Percentiles rank a stretch among this genome's conserved stretches.
phyloP scores from a whole-genome alignment of 2,797 vertebrate species.

The Fringilla coelebs region DNA sequence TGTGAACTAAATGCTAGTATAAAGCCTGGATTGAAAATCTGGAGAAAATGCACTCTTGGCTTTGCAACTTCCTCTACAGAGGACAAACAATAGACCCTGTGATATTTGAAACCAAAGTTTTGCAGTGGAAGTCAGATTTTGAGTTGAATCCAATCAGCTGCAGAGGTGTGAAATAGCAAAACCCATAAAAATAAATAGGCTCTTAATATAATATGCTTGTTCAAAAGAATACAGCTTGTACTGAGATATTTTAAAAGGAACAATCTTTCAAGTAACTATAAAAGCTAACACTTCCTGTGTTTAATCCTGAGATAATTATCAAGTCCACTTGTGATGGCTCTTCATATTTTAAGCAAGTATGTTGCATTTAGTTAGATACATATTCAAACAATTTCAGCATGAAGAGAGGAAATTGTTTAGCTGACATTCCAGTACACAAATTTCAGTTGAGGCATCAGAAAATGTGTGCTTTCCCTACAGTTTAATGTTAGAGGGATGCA shows the following conservation, averaged over 20 bases:
- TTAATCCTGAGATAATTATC: neutral
- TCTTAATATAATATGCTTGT: neutral
- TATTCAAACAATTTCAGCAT: neutral
- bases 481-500: neutral
- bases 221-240: neutral
- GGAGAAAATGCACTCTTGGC: neutral
- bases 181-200: neutral
- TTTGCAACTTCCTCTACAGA: neutral
- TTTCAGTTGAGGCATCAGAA: neutral
- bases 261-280: neutral
- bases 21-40: neutral
- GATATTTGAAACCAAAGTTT: neutral
- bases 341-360: neutral
- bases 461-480: neutral
- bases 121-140: neutral
- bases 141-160: neutral
- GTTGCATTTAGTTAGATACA: neutral
- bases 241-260: neutral
- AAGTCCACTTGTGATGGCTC: neutral
- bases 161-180: neutral
- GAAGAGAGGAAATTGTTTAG: neutral
- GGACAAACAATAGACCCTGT: neutral
- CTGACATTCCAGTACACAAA: neutral
- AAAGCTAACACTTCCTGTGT: neutral
- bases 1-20: neutral